Conservation (phyloP, 2,113 vertebrate species). For the Anser cygnoides region DNA sequence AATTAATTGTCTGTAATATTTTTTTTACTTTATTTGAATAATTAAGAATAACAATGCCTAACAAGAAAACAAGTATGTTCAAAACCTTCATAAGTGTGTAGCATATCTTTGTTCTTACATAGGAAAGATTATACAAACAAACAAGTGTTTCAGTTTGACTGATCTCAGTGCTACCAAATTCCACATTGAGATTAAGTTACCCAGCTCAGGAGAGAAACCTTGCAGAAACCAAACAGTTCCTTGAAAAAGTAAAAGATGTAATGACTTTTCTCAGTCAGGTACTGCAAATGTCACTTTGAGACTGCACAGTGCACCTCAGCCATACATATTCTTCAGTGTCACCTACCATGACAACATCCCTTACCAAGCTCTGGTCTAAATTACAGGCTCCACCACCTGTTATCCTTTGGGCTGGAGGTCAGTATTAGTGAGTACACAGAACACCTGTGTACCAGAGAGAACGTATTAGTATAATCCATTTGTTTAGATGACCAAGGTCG, state of each 20-base stretch:
- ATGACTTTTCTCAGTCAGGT: not conserved
- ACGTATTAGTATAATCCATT: not conserved
- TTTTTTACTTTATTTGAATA: not conserved
- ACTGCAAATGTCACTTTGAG: not conserved
- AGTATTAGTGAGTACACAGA: not conserved
- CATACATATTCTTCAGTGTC: not conserved
- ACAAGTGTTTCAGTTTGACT: not conserved
- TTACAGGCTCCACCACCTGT: not conserved
- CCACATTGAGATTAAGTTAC: not conserved
- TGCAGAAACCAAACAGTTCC: not conserved
- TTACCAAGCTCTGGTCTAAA: not conserved
- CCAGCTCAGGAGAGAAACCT: not conserved
- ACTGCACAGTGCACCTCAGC: not conserved
- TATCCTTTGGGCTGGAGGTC: not conserved
- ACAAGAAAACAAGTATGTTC: not conserved
- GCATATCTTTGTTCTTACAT: not conserved
- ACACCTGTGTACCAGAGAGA: not conserved
- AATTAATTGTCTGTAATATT: not conserved
- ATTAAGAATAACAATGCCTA: not conserved
- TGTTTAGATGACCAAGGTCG: constrained; percentile 7
- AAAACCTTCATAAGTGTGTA: not conserved
- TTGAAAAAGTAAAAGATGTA: not conserved
- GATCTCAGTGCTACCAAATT: not conserved
- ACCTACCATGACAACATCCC: not conserved
- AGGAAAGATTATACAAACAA: not conserved